phyloP scores from a whole-genome alignment of 1,140 invertebrate species.

The Pemphigus obesinymphae region DNA sequence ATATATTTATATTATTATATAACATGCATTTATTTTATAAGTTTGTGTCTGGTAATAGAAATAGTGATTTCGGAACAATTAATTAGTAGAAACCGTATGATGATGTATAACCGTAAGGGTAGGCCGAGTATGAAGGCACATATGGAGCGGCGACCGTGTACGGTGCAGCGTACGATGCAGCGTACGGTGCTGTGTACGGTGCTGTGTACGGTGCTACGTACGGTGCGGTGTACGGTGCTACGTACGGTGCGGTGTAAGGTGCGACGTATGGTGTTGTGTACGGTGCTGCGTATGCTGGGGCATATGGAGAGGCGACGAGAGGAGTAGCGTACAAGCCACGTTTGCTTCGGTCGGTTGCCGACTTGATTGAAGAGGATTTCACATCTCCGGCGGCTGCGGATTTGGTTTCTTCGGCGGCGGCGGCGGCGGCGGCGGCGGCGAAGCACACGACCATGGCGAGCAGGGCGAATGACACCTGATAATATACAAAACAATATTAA shows the following conservation, averaged over 20 bases:
- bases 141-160: constrained; percentile 20
- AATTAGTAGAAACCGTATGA: constrained; percentile 15
- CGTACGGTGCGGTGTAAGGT: background rate
- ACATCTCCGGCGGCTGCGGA: background rate
- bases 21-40: no score
- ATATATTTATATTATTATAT: background rate
- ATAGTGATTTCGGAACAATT: background rate
- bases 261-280: background rate
- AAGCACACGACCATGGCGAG: constrained; percentile 20
- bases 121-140: background rate
- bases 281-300: background rate
- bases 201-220: constrained; percentile 2
- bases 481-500: background rate
- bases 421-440: constrained; percentile 7
- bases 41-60: background rate
- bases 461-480: background rate
- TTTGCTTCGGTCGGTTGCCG: constrained; percentile 17
- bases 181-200: background rate
- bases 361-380: background rate
- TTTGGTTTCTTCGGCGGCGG: constrained; percentile 14
- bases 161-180: background rate
- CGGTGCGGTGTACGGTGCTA: background rate
- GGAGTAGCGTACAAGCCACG: constrained; percentile 13
- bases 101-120: constrained; percentile 10
- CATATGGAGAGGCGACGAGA: background rate